Evolutionary conservation across 2,888 invertebrate genomes (phyloP).

Genomic region (Empis livida): DNA sequence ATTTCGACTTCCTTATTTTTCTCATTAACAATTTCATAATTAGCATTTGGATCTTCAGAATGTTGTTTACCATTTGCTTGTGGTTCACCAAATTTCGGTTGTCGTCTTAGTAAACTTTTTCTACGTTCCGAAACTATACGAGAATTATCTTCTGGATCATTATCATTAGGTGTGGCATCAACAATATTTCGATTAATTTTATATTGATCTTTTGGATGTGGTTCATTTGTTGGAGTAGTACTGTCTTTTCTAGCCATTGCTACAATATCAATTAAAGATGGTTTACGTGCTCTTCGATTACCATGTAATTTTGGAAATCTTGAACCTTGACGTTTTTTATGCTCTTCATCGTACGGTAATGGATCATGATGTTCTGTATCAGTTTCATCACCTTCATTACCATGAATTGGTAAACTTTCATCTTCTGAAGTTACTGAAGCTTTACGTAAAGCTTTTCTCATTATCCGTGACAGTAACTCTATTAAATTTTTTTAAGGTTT

Average conservation of each 20-base stretch:
- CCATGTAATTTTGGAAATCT: conserved; percentile 21
- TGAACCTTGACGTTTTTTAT: conserved; percentile 21
- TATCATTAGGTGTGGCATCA: conserved; percentile 12
- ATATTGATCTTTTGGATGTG: conserved; percentile 25
- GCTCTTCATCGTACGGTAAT: conserved; percentile 45
- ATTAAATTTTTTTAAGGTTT: not conserved
- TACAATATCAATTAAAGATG: conserved; percentile 32
- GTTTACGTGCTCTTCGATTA: conserved; percentile 27
- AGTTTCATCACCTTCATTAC: conserved; percentile 44
- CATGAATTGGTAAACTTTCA: conserved; percentile 31
- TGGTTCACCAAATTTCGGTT: conserved; percentile 15
- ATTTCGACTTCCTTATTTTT: conserved; percentile 32
- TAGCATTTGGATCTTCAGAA: conserved; percentile 6
- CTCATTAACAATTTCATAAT: conserved; percentile 38
- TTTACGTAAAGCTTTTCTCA: conserved; percentile 41
- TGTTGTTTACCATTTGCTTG: not conserved
- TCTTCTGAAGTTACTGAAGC: conserved; percentile 43
- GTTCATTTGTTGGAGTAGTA: conserved; percentile 18
- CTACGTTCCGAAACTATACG: conserved; percentile 30
- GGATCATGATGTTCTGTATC: conserved; percentile 61
- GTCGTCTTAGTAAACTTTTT: conserved; percentile 25
- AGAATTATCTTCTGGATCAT: conserved; percentile 29
- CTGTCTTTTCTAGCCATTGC: conserved; percentile 26
- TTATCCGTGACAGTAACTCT: conserved; percentile 34
- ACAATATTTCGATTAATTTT: conserved; percentile 13